A percentile compares a stretch with the other conserved stretches of the same genome.
These are phyloP conservation scores for Lithophane ornitopus DNA, from an alignment of 2,888 invertebrate genomes.

Conservation along the genomic window DNA sequence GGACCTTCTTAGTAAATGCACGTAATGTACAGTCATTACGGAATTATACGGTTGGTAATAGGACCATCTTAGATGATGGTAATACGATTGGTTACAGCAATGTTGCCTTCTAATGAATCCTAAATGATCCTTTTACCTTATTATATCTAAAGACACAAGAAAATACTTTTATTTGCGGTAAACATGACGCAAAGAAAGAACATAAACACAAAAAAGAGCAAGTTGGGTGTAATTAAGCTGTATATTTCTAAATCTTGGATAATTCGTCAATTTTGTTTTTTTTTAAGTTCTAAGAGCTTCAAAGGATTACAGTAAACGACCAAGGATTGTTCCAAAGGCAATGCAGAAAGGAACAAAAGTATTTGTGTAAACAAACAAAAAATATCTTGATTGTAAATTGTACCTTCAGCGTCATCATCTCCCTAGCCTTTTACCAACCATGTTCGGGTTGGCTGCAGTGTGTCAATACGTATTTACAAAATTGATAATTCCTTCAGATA, in stretches of 20 bases:
- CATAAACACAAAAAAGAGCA: too few relatives aligned
- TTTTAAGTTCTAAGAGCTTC: background rate
- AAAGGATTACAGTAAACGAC: background rate
- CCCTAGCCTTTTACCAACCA: background rate
- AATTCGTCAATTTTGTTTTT: background rate
- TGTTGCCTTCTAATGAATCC: background rate
- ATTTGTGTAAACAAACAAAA: background rate
- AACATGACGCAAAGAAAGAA: too few relatives aligned
- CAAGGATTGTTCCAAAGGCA: background rate
- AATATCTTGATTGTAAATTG: background rate
- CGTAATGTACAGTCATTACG: constrained; percentile 9
- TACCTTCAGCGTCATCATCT: background rate
- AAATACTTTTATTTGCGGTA: too few relatives aligned
- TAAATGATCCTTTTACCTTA: background rate
- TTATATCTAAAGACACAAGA: too few relatives aligned
- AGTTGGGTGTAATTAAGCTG: too few relatives aligned
- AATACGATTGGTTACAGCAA: background rate
- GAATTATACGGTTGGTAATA: constrained; percentile 2
- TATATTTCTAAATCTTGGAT: too few relatives aligned
- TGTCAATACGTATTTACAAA: background rate
- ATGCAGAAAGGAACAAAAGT: background rate
- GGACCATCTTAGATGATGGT: background rate
- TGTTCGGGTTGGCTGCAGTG: background rate
- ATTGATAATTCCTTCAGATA: background rate
- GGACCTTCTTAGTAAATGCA: background rate